Evolutionary conservation across 2,888 invertebrate species (phyloP).

Genomic region (Zaprionus bogoriensis): DNA sequence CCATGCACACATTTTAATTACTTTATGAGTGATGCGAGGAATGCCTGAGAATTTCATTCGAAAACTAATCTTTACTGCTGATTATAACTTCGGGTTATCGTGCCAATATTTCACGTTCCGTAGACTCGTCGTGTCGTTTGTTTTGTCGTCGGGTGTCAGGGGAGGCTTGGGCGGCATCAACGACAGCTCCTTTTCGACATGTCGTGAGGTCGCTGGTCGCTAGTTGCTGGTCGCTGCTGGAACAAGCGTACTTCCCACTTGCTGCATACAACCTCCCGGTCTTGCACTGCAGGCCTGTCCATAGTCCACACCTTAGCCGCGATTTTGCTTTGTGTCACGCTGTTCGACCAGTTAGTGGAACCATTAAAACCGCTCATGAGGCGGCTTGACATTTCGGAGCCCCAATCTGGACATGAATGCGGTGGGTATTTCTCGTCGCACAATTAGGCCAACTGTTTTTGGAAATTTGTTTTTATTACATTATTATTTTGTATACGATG

Average conservation of each 20-base stretch:
- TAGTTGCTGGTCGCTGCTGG: background rate
- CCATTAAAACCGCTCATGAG: slow-evolving; percentile 1
- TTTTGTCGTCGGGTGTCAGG: slow-evolving; percentile 26
- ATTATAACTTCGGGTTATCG: slow-evolving; percentile 51
- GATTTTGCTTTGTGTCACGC: slow-evolving; percentile 67
- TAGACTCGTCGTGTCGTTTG: slow-evolving; percentile 18
- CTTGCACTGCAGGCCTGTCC: slow-evolving; percentile 35
- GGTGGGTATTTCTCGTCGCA: slow-evolving; percentile 28
- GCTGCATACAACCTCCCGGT: slow-evolving; percentile 52
- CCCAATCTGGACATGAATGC: too few species aligned
- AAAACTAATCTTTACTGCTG: background rate
- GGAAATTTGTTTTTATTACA: slow-evolving; percentile 73
- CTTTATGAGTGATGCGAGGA: background rate
- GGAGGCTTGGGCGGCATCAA: slow-evolving; percentile 13
- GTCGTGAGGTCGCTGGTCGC: slow-evolving; percentile 15
- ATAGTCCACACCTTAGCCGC: slow-evolving; percentile 25
- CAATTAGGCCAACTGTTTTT: slow-evolving; percentile 73
- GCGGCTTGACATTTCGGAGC: slow-evolving; percentile 23
- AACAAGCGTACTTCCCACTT: slow-evolving; percentile 41
- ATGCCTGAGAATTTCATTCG: slow-evolving; percentile 18
- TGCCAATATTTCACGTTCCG: slow-evolving; percentile 31
- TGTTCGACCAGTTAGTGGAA: slow-evolving; percentile 34
- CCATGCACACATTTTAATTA: background rate
- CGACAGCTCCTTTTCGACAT: slow-evolving; percentile 38
- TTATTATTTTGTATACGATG: slow-evolving; percentile 40